Base-by-base conservation (phyloP, 2,888 invertebrate species). In the Caenorhabditis plicata region DNA sequence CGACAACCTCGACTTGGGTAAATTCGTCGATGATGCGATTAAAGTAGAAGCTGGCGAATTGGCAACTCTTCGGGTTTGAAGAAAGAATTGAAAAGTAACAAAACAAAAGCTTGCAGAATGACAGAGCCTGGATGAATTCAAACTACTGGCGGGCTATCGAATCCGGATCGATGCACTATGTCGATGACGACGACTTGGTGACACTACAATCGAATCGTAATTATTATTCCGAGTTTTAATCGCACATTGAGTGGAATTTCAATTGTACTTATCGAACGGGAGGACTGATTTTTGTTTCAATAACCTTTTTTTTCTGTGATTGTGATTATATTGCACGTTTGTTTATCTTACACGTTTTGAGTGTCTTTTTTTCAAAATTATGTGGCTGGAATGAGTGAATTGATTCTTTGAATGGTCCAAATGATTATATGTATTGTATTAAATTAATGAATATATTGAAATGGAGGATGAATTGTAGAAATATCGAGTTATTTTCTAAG, bases 21-120 rank as follows among this genome's bases (percentile, higher is more conserved):
- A 68, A 35, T 76, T 76, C 38, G 76, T 76, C 15, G 74, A 75
- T 35, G 55, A 73, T 35, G 76, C 76, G 1, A 74, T 76, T 27
- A 68, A 71, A 50, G 76, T 76, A 13, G 73, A 76, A 48, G 62
- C 56, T 8, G 76, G 76, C 27, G 73, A 76, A 41, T 31, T 76
- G 35, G 48, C 67, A 8, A 73, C 76, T 2, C 39, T 76, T 1
- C 51, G 76, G 38, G 71, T 68, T 5, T 27, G 50, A 27, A 15
- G 11, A 7, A 35, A n/a, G 7, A 15, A 39, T 4, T 20, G n/a
- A 9, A 4, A 23, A 17, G 5, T 39, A 4, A 13, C 5, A 39
- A 22, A 39, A 39, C 4, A 19, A 5, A 39, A 39, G 2, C 20
- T 55, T 71, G 35, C 61, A 71, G 71, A 63, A 64, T 32, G 67